Percentiles rank a stretch among this genome's conserved stretches.
Evolutionary conservation across 2,113 vertebrate species (phyloP).

Genomic region (Centrocercus urophasianus): DNA sequence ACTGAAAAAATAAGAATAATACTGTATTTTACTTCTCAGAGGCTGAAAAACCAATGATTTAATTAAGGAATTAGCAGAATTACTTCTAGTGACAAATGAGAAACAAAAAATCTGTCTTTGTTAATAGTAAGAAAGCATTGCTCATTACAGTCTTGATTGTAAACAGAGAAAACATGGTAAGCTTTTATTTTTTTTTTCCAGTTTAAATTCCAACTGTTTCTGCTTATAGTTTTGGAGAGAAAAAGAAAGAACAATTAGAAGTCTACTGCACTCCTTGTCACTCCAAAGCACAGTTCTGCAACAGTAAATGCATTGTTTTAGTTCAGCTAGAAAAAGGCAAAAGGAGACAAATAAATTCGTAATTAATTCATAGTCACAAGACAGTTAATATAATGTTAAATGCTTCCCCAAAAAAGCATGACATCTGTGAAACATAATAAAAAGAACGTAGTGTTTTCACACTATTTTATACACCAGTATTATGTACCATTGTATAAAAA

Average conservation of each 20-base stretch:
- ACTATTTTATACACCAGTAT: slow-evolving; percentile 50
- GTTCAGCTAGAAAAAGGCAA: slow-evolving; percentile 5
- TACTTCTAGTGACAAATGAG: not conserved
- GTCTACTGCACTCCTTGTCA: not conserved
- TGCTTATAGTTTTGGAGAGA: not conserved
- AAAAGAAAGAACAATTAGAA: not conserved
- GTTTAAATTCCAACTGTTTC: not conserved
- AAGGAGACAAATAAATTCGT: slow-evolving; percentile 40
- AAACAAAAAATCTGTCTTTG: not conserved
- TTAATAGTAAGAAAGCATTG: not conserved
- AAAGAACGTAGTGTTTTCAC: slow-evolving; percentile 16
- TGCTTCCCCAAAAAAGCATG: slow-evolving; percentile 41
- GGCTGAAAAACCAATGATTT: not conserved
- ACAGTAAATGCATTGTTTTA: not conserved
- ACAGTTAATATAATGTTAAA: slow-evolving; percentile 61
- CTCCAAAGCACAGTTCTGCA: not conserved
- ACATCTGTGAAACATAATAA: slow-evolving; percentile 16
- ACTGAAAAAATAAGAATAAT: not conserved
- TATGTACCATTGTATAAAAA: slow-evolving; percentile 36
- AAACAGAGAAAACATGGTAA: not conserved
- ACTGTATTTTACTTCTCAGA: not conserved
- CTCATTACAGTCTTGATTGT: not conserved
- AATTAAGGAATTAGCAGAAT: not conserved
- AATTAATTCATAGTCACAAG: slow-evolving; percentile 44
- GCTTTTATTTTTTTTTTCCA: not conserved